These are phyloP conservation scores for Periparus ater DNA, from an alignment of 2,797 vertebrate species.

Conservation along the genomic window DNA sequence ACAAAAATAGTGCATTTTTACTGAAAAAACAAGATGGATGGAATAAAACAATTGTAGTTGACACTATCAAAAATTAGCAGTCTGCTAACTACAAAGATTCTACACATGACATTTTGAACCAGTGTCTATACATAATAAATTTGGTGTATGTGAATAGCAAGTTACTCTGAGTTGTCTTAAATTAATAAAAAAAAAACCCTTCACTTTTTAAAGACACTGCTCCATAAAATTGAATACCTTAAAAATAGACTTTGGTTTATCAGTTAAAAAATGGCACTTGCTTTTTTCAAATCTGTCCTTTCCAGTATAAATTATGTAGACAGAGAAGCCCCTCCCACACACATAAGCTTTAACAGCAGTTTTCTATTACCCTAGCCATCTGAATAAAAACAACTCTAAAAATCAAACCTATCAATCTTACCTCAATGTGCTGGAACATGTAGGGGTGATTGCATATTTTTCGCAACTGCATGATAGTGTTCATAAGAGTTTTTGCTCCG, in stretches of 20 bases:
- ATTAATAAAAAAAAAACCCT: not conserved
- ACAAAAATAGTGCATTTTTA: accelerated
- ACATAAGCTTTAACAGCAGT: not conserved
- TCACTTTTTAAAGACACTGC: not conserved
- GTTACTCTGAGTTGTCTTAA: not conserved
- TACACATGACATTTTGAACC: not conserved
- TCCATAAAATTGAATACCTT: not conserved
- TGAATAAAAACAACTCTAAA: not conserved
- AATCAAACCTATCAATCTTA: conserved; percentile 35
- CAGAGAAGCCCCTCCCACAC: not conserved
- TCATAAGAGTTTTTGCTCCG: conserved; percentile 97
- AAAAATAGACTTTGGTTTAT: not conserved
- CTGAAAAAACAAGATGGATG: not conserved
- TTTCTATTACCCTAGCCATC: not conserved
- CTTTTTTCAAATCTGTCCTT: not conserved
- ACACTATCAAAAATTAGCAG: not conserved
- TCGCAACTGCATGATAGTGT: conserved; percentile 98
- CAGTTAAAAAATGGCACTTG: not conserved
- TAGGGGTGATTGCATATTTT: conserved; percentile 99
- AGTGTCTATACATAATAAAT: not conserved
- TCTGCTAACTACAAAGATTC: not conserved
- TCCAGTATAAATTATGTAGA: not conserved
- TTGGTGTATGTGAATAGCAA: not conserved
- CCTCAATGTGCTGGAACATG: conserved; percentile 96
- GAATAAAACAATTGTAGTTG: not conserved